A percentile compares a stretch with the other conserved stretches of the same genome.
These are phyloP conservation scores for Lineus longissimus DNA, from an alignment of 1,140 invertebrate genomes.

Conservation along the genomic window DNA sequence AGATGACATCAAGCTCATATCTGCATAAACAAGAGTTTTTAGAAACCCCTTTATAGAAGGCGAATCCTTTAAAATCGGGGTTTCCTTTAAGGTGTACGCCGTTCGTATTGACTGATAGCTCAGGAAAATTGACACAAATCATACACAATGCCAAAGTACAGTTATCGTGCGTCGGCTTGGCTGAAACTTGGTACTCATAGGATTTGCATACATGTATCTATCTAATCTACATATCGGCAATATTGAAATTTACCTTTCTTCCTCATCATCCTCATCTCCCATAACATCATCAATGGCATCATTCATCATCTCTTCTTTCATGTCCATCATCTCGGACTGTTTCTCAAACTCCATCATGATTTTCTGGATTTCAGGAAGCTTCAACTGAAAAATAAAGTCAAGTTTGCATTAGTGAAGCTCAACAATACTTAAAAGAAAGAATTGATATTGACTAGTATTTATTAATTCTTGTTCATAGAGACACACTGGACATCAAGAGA, in stretches of 20 bases:
- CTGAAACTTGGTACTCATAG: too few species aligned
- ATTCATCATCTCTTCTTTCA: conserved; percentile 99
- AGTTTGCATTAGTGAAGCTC: neutral
- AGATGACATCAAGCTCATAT: too few species aligned
- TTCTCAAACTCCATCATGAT: conserved; percentile 99
- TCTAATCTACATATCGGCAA: too few species aligned
- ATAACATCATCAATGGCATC: conserved; percentile 99
- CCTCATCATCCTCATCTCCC: conserved; percentile 97
- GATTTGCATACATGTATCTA: too few species aligned
- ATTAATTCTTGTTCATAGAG: too few species aligned
- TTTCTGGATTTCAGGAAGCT: conserved; percentile 98
- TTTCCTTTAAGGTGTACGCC: too few species aligned
- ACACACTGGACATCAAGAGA: neutral
- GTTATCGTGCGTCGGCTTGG: too few species aligned
- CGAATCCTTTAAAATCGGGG: too few species aligned
- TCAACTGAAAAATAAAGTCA: conserved; percentile 72
- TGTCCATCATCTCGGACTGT: conserved; percentile 99
- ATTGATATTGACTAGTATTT: neutral
- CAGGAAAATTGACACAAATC: too few species aligned
- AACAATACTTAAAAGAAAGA: conserved; percentile 2
- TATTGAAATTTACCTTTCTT: conserved; percentile 94
- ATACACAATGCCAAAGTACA: too few species aligned
- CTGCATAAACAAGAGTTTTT: neutral
- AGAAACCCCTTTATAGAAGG: too few species aligned
- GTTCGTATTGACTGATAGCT: too few species aligned